Conservation (phyloP, 2,797 vertebrate genomes). For the Myotis planiceps region DNA sequence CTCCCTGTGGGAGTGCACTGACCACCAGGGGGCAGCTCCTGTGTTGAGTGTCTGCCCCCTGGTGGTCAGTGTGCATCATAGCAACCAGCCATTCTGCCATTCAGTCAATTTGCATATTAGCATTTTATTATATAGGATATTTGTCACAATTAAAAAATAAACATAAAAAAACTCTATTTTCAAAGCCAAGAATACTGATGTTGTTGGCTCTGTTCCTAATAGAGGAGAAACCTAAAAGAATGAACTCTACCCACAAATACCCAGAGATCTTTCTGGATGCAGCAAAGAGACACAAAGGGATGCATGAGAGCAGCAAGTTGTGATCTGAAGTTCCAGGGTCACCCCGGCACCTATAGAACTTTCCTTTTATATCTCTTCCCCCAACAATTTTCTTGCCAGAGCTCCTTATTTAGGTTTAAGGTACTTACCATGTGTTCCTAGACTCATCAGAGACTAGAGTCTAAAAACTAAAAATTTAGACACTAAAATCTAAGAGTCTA, state of each 20-base stretch:
- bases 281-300: not conserved
- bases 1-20: too few relatives aligned
- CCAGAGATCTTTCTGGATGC: not conserved
- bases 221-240: not conserved
- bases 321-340: not conserved
- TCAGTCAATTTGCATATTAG: too few relatives aligned
- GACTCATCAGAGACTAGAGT: not conserved
- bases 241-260: not conserved
- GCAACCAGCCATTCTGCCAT: too few relatives aligned
- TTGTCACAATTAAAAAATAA: not conserved
- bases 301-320: not conserved
- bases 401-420: not conserved
- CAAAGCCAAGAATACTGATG: not conserved
- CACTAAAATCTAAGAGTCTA: not conserved
- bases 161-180: not conserved
- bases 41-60: too few relatives aligned
- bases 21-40: too few relatives aligned
- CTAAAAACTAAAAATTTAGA: not conserved
- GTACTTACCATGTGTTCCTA: not conserved
- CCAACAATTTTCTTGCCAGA: not conserved
- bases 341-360: not conserved
- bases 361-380: not conserved
- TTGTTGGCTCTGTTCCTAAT: not conserved
- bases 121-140: not conserved
- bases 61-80: too few relatives aligned